Conservation (phyloP, 2,797 vertebrate species). For the Stomatorhinus walkeri region DNA sequence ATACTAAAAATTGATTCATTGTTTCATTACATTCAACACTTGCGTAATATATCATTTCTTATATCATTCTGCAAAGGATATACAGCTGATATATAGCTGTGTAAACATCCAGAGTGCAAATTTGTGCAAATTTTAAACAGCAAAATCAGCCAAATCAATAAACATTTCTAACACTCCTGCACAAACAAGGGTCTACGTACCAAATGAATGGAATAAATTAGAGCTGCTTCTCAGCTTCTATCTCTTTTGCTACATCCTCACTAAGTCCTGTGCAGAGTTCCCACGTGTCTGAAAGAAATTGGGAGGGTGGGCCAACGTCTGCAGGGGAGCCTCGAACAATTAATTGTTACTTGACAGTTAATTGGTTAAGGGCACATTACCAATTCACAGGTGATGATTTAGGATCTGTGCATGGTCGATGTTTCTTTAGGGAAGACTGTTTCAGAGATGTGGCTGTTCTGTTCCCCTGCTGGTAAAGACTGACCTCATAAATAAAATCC, state of each 20-base stretch:
- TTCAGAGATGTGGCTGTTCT: neutral
- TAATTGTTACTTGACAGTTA: neutral
- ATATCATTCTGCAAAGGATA: neutral
- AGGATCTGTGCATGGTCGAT: neutral
- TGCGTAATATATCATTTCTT: neutral
- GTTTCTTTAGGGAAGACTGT: neutral
- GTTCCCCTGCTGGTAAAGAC: neutral
- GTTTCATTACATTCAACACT: neutral
- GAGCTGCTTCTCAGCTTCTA: neutral
- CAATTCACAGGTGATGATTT: slow-evolving; percentile 1
- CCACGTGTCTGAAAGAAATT: neutral
- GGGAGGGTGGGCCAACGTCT: neutral
- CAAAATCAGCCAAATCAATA: neutral
- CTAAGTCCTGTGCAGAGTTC: neutral
- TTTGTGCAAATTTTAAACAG: slow-evolving; percentile 1
- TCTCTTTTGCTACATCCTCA: neutral
- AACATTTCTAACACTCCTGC: neutral
- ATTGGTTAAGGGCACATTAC: neutral
- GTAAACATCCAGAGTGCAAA: neutral
- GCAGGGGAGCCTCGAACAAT: neutral
- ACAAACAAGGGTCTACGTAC: neutral
- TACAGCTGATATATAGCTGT: neutral
- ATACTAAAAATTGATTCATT: neutral
- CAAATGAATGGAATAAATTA: neutral
- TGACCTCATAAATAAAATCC: neutral